phyloP scores from a whole-genome alignment of 1,140 invertebrate species.

The Matsumurasca onukii region DNA sequence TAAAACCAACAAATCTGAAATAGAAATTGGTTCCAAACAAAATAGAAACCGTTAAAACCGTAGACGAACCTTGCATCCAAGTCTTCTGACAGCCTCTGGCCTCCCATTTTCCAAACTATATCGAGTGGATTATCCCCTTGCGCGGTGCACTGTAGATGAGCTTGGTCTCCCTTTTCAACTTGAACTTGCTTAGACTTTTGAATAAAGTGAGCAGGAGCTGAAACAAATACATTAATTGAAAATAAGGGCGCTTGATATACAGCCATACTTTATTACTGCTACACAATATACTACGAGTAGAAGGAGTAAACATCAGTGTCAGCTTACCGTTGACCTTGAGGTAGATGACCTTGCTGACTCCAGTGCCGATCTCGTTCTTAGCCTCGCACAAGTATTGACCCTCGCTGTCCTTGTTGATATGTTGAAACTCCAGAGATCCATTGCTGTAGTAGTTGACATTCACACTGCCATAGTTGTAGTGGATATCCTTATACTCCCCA shows the following conservation, averaged over 20 bases:
- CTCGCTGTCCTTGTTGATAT: slow-evolving; percentile 80
- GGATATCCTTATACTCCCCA: slow-evolving; percentile 83
- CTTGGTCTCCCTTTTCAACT: slow-evolving; percentile 70
- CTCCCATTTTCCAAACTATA: slow-evolving; percentile 69
- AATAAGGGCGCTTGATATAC: no score
- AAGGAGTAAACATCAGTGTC: no score
- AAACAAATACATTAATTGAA: slow-evolving; percentile 24
- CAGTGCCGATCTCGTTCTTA: slow-evolving; percentile 85
- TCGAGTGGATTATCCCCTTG: slow-evolving; percentile 87
- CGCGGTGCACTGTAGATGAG: slow-evolving; percentile 81
- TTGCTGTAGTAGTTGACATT: slow-evolving; percentile 75
- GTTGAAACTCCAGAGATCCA: slow-evolving; percentile 76
- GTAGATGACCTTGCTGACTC: slow-evolving; percentile 84
- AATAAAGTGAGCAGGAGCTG: slow-evolving; percentile 82
- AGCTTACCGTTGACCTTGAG: slow-evolving; percentile 82
- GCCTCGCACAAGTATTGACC: slow-evolving; percentile 92
- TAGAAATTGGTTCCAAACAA: no score
- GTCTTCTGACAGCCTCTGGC: slow-evolving; percentile 60
- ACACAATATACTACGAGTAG: no score
- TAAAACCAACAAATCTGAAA: no score
- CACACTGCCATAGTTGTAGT: slow-evolving; percentile 58
- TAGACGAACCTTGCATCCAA: slow-evolving; percentile 60
- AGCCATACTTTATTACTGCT: no score
- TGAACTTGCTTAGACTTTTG: slow-evolving; percentile 75
- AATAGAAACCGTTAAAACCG: no score